Evolutionary conservation across 2,113 vertebrate genomes (phyloP).

Genomic region (Epinephelus cyanopodus): DNA sequence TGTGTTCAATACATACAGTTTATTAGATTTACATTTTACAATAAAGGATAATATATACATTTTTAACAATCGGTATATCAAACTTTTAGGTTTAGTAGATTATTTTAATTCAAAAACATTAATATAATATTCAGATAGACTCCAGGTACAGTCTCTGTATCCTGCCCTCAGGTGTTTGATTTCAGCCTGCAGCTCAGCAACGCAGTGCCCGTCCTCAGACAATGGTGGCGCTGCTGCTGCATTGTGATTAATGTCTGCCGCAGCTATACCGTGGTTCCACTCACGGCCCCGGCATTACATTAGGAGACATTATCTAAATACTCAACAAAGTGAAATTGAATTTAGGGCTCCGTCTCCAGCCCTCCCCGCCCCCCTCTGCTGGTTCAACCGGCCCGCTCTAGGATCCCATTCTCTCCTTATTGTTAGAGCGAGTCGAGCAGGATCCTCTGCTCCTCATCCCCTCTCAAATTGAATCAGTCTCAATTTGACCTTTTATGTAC

Average conservation of each 20-base stretch:
- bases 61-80: background rate
- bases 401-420: constrained; percentile 84
- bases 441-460: constrained; percentile 78
- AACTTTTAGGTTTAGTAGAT: background rate
- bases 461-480: constrained; percentile 84
- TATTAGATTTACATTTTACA: background rate
- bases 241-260: constrained; percentile 58
- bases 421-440: constrained; percentile 76
- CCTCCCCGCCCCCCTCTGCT: constrained; percentile 7
- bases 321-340: constrained; percentile 85
- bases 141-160: constrained; percentile 22
- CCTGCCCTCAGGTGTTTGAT: constrained; percentile 20
- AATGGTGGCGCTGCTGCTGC: constrained; percentile 82
- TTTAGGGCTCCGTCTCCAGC: constrained; percentile 70
- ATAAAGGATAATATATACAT: background rate
- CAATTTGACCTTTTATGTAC: constrained; percentile 84
- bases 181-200: background rate
- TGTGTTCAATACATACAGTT: background rate
- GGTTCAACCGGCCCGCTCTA: constrained; percentile 70
- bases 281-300: constrained; percentile 72
- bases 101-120: background rate
- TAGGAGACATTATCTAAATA: constrained; percentile 85
- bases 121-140: background rate
- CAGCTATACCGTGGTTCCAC: constrained; percentile 59
- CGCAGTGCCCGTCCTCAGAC: constrained; percentile 50